Base-by-base conservation (phyloP, 2,797 vertebrate genomes). In the Urocyon cinereoargenteus region DNA sequence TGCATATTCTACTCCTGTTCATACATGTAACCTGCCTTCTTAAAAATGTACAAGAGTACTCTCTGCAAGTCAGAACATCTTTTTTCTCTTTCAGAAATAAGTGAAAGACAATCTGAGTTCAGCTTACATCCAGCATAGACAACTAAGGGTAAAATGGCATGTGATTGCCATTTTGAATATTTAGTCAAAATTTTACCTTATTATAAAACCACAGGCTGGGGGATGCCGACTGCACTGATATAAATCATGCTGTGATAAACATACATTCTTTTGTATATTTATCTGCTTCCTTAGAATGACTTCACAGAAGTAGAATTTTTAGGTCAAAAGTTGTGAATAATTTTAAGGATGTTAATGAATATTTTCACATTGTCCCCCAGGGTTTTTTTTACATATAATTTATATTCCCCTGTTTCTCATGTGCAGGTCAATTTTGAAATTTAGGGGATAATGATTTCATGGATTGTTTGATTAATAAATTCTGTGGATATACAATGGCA, bases 261-360 rank as follows among this genome's bases (percentile, higher is more conserved):
- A 70, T 24, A 64, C 61, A 85, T 96, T 72, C 51, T 93, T 86
- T 61, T 24, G 24, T 75, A 2, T 59, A 51, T 94, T 84, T 93
- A 87, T 96, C 97, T 97, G 14, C n/a, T 96, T 92, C 77, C 51
- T 91, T 91, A 59, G 4, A 12, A 90, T 83, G 51, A 61, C 92
- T 86, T 97, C 51, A 24, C 86, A 34, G 36, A 90, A 82, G 72
- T 73, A 31, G 28, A 96, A 94, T 94, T 96, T 93, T 45, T 87
- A 66, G 64, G 34, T 94, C 81, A 92, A 87, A 86, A 61, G 68
- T 62, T 77, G 49, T 90, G 40, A 89, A 85, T n/a, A 96, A 57
- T 62, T 90, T 96, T 93, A 83, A 94, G 59, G 18, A 79, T 96
- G 7, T 73, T 82, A 90, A 90, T 82, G 81, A 83, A 57, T 66